Conservation (phyloP, 1,140 invertebrate species). For the Drosophila orosa region DNA sequence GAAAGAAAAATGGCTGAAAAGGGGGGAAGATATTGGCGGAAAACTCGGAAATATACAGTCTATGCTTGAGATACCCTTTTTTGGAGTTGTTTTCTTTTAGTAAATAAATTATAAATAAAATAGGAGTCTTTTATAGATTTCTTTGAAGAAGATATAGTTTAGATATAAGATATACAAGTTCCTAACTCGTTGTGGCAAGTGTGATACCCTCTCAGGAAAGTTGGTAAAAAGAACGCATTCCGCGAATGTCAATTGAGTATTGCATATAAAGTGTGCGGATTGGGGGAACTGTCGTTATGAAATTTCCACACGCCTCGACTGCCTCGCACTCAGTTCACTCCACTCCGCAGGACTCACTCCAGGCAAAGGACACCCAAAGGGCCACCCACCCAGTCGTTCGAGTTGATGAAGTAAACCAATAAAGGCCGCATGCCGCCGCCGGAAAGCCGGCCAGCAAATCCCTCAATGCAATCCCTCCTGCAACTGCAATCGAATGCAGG, state of each 20-base stretch:
- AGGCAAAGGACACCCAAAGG: background rate
- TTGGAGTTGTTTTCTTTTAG: background rate
- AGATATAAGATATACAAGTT: too few relatives aligned
- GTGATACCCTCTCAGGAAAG: background rate
- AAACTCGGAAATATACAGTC: background rate
- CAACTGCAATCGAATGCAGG: conserved; percentile 20
- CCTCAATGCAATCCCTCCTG: conserved; percentile 7
- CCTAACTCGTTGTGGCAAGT: background rate
- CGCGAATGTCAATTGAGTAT: conserved; percentile 79
- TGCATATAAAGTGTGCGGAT: conserved; percentile 61
- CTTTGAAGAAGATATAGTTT: too few relatives aligned
- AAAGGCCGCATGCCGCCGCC: conserved; percentile 69
- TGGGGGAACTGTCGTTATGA: conserved; percentile 60
- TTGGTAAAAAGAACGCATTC: conserved; percentile 48
- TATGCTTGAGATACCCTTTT: background rate
- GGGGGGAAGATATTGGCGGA: background rate
- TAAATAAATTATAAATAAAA: background rate
- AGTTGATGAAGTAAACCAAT: conserved; percentile 80
- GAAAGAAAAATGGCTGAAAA: background rate
- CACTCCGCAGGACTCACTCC: background rate
- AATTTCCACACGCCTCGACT: conserved; percentile 70
- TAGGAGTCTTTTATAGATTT: too few relatives aligned
- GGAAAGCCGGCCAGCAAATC: conserved; percentile 66
- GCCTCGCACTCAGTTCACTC: conserved; percentile 9
- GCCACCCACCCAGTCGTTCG: conserved; percentile 50